Base-by-base conservation (phyloP, 2,888 invertebrate genomes). In the Brenthis hecate region DNA sequence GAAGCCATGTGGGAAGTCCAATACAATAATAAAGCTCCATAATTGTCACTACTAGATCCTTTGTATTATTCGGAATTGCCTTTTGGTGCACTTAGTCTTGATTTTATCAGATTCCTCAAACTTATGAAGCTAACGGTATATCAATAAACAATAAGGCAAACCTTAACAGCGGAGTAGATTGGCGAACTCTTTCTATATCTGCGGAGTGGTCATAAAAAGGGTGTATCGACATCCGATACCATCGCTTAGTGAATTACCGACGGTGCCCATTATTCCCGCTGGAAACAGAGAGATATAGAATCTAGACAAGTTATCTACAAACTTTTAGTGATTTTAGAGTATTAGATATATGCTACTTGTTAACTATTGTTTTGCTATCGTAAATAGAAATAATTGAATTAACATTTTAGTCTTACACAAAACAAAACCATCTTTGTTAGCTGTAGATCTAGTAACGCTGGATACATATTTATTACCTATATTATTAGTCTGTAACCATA, bases 161-260 rank as follows among this genome's bases (percentile, higher is more conserved):
- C 32, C 43, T 55, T 61, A 56, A 68, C 70, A 80, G 77, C 78
- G 72, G 76, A 73, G 77, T 78, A 78, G 80, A 81, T 79, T 83
- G 81, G 81, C 79, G 75, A 81, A 84, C 83, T 85, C 78, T 86
- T 87, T 86, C 84, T 84, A 78, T 85, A 85, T 86, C 84, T 83
- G 78, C 62, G 76, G 80, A 83, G 78, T 80, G 86, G 83, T 88
- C 87, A 87, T 90, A 91, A 91, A 90, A 89, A 90, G 80, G 81
- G 81, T 81, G 85, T 87, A 88, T 90, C 87, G 88, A 85, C 87
- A 84, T 83, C 78, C 82, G 88, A 91, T 91, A 91, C 78, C 84
- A 90, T 90, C 89, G 84, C 85, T 85, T 84, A 85, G 91, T 89
- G 88, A 91, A 84, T 88, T 89, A 91, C 87, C 80, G 85, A 76